phyloP scores from a whole-genome alignment of 2,113 vertebrate species.

The Tiliqua scincoides region DNA sequence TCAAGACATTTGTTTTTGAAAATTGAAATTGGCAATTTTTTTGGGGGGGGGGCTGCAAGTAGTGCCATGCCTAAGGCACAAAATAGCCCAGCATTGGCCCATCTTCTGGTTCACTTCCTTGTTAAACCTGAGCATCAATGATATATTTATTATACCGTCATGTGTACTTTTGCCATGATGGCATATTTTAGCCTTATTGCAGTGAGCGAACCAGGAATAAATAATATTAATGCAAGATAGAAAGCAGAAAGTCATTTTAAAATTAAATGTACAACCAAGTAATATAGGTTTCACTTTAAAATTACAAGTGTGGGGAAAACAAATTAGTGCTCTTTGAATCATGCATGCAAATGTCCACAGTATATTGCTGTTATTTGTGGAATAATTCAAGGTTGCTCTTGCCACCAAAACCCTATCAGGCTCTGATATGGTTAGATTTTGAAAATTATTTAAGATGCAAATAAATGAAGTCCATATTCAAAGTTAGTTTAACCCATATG shows the following conservation, averaged over 20 bases:
- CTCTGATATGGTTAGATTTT: slow-evolving; percentile 6
- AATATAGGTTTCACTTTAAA: background rate
- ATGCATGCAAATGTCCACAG: background rate
- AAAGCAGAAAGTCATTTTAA: background rate
- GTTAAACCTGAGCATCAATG: too few relatives aligned
- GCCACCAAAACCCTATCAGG: background rate
- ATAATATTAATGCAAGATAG: background rate
- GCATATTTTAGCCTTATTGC: too few relatives aligned
- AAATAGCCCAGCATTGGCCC: too few relatives aligned
- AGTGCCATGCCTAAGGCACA: too few relatives aligned
- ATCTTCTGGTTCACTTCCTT: too few relatives aligned
- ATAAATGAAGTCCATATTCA: slow-evolving; percentile 50
- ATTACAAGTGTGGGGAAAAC: background rate
- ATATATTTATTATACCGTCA: too few relatives aligned
- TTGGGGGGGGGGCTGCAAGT: too few relatives aligned
- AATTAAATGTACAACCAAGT: background rate
- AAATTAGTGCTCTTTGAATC: background rate
- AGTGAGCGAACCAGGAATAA: background rate
- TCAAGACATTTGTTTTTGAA: too few relatives aligned
- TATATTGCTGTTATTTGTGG: background rate
- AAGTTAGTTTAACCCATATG: slow-evolving; percentile 23
- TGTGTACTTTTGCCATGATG: too few relatives aligned
- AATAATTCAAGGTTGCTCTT: background rate
- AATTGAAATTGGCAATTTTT: too few relatives aligned
- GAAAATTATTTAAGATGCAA: slow-evolving; percentile 60